A percentile compares a stretch with the other conserved stretches of the same genome.
Conservation (phyloP, 1,140 invertebrate genomes). For the Drosophila repletoides region DNA sequence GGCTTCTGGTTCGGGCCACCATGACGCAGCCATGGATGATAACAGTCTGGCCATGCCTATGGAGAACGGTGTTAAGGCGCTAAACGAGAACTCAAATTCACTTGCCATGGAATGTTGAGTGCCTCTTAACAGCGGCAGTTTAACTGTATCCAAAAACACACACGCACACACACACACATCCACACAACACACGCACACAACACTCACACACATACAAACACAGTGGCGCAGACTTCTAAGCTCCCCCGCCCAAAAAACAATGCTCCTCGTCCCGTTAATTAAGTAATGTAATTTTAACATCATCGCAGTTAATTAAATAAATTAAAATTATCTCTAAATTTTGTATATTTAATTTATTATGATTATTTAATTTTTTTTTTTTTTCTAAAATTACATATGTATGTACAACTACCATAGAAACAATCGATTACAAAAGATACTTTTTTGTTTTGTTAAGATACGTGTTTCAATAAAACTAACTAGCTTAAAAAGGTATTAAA, state of each 20-base stretch:
- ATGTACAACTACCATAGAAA: too few relatives aligned
- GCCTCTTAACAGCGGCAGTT: not conserved
- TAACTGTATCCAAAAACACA: slow-evolving; percentile 18
- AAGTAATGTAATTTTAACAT: slow-evolving; percentile 63
- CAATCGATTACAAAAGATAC: too few relatives aligned
- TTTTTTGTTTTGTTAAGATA: too few relatives aligned
- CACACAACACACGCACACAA: not conserved
- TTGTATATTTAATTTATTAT: not conserved
- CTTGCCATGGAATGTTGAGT: slow-evolving; percentile 80
- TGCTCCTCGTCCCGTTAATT: slow-evolving; percentile 44
- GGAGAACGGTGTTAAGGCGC: slow-evolving; percentile 70
- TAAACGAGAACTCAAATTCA: slow-evolving; percentile 82
- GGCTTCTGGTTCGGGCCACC: not conserved
- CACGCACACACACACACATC: not conserved
- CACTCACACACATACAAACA: not conserved
- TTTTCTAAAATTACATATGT: too few relatives aligned
- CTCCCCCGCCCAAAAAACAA: not conserved
- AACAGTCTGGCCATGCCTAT: slow-evolving; percentile 75
- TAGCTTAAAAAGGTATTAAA: too few relatives aligned
- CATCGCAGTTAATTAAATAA: slow-evolving; percentile 54
- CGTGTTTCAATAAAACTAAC: too few relatives aligned
- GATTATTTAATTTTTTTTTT: not conserved
- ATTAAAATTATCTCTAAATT: slow-evolving; percentile 47
- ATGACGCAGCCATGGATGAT: slow-evolving; percentile 62
- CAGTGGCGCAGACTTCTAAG: slow-evolving; percentile 29